Percentiles rank a stretch among this genome's conserved stretches.
Evolutionary conservation across 2,797 vertebrate genomes (phyloP).

Genomic region (Mergus octosetaceus): DNA sequence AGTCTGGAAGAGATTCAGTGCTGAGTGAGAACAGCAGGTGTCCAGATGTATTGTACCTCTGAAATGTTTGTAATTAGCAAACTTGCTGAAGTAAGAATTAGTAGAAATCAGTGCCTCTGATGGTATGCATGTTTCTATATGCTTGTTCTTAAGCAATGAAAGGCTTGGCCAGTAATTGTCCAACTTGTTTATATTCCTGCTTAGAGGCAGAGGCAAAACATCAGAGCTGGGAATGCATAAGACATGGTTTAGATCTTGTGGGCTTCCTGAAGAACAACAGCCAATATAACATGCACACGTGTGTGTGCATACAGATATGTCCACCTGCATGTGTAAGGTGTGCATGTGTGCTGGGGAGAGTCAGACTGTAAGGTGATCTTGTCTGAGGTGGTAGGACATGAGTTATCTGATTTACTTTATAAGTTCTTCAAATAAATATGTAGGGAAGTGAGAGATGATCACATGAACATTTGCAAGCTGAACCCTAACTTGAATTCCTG

Average conservation of each 20-base stretch:
- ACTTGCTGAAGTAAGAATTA: not conserved
- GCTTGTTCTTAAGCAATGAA: not conserved
- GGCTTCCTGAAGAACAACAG: not conserved
- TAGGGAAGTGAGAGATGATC: not conserved
- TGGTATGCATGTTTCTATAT: not conserved
- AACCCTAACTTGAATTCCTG: not conserved
- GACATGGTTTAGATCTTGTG: not conserved
- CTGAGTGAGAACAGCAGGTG: not conserved
- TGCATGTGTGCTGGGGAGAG: not conserved
- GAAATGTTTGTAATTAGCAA: slow-evolving; percentile 1
- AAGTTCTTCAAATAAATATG: not conserved
- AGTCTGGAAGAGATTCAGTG: slow-evolving; percentile 13
- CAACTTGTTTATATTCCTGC: not conserved
- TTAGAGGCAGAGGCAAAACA: not conserved
- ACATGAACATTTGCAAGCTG: not conserved
- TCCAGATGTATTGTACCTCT: not conserved
- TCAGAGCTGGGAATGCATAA: not conserved
- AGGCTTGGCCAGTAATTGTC: not conserved
- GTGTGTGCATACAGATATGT: not conserved
- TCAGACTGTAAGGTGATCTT: not conserved
- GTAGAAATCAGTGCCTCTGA: not conserved
- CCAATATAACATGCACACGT: not conserved
- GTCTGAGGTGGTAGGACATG: not conserved
- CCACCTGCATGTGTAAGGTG: not conserved
- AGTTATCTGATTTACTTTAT: not conserved